Base-by-base conservation (phyloP, 1,140 invertebrate genomes). In the Drosophila orosa region DNA sequence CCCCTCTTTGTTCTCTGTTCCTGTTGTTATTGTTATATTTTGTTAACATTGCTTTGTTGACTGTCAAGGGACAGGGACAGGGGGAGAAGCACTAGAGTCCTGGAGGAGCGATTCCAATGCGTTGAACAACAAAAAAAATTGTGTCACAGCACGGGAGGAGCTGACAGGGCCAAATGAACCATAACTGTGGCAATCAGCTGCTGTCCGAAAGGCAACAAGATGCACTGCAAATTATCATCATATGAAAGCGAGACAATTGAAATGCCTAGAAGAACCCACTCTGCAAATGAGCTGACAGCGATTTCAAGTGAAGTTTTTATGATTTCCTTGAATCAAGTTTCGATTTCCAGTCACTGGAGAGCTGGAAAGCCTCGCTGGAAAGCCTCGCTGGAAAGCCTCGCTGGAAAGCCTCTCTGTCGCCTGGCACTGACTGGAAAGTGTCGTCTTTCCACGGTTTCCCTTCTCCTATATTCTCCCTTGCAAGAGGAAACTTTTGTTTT, bases 101-200 rank as follows among this genome's bases (percentile, higher is more conserved):
- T 39, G 19, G 9, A 9, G 40, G 52, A 45, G 42, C 56, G 42
- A 47, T 61, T 54, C 29, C 42, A 17, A 50, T 33, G 60, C 44
- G 22, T 25, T 65, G 13, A n/a, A 8, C 1, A 42, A 3, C 15
- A 5, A 19, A 9, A 60, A 42, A 52, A 35, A 58, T 42, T 52
- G 56, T 73, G 69, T 61, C 67, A 52, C 31, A 72, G 45, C 55
- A 61, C 37, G n/a, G 24, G 27, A 44, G 37, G 27, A 44, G 37
- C 67, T 73, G 69, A 73, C 47, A 61, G 42, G 47, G 57, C 68
- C 37, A 73, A 73, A 73, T 73, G 69, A 73, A 73, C 56, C 69
- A 73, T 60, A 73, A 73, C 47, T 39, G 47, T 35, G 37, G 66
- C 52, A 59, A 56, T 48, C 42, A 48, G 54, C 52, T 59, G 19